Evolutionary conservation across 2,113 vertebrate genomes (phyloP).

Genomic region (Talpa occidentalis): DNA sequence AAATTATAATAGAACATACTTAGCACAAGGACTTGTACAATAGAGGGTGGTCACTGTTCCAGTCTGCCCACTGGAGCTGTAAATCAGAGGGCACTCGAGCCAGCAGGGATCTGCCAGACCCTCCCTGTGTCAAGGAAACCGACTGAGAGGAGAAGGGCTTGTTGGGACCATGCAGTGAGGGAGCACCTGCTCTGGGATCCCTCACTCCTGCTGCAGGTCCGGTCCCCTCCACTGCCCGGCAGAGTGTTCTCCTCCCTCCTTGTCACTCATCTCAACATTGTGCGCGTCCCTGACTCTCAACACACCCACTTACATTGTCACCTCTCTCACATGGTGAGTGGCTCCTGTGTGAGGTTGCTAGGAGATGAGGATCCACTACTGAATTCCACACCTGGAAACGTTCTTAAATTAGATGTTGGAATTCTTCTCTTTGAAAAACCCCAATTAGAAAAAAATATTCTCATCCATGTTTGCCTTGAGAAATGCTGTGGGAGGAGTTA

Average conservation of each 20-base stretch:
- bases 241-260: background rate
- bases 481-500: background rate
- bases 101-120: background rate
- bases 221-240: accelerated
- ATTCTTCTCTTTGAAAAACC: slow-evolving; percentile 68
- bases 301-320: slow-evolving; percentile 24
- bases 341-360: slow-evolving; percentile 63
- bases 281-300: background rate
- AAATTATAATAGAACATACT: background rate
- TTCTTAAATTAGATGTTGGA: slow-evolving; percentile 60
- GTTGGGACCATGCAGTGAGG: background rate
- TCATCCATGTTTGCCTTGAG: slow-evolving; percentile 11
- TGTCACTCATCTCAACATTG: background rate
- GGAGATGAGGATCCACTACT: slow-evolving; percentile 34
- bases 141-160: background rate
- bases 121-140: background rate
- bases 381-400: slow-evolving; percentile 67
- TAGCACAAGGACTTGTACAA: background rate
- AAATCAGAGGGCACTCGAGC: background rate
- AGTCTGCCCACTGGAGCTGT: background rate
- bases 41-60: background rate
- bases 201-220: background rate
- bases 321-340: background rate
- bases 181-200: background rate
- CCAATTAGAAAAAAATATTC: slow-evolving; percentile 24